phyloP scores from a whole-genome alignment of 2,888 invertebrate genomes.

The Chironomus riparius region DNA sequence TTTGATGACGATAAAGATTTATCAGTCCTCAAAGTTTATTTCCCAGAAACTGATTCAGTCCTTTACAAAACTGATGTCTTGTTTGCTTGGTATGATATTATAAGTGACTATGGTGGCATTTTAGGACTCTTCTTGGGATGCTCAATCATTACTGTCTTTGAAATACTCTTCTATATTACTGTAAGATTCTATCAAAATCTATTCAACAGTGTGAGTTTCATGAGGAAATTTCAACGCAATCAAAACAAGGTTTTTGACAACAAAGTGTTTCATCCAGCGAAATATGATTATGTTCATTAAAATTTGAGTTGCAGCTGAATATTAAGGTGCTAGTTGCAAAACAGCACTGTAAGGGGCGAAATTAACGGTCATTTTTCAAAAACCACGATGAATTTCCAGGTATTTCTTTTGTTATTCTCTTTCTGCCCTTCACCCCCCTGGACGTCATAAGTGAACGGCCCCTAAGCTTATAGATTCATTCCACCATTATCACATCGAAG shows the following conservation, averaged over 20 bases:
- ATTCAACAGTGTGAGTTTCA: not conserved
- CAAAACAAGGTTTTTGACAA: not conserved
- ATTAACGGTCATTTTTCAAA: too few relatives aligned
- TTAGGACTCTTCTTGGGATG: conserved; percentile 42
- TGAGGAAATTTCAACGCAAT: conserved; percentile 3
- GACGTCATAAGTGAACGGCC: too few relatives aligned
- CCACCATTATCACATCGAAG: too few relatives aligned
- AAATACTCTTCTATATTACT: conserved; percentile 47
- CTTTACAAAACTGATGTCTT: conserved; percentile 47
- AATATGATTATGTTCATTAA: not conserved
- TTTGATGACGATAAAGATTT: conserved; percentile 27
- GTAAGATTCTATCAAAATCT: conserved; percentile 36
- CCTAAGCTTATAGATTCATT: too few relatives aligned
- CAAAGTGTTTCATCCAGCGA: not conserved
- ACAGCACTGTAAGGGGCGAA: too few relatives aligned
- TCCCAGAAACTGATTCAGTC: conserved; percentile 35
- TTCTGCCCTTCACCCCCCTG: too few relatives aligned
- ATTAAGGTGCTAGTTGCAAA: too few relatives aligned
- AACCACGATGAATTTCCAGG: too few relatives aligned
- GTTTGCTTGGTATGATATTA: conserved; percentile 49
- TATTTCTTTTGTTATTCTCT: too few relatives aligned
- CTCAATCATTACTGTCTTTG: conserved; percentile 46
- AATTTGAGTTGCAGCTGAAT: too few relatives aligned
- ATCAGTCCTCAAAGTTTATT: conserved; percentile 28
- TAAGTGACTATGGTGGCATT: conserved; percentile 44